Evolutionary conservation across 2,888 invertebrate species (phyloP), one percentile per base, ranked within the genome.

Genomic region (Heliconius ismenius): DNA sequence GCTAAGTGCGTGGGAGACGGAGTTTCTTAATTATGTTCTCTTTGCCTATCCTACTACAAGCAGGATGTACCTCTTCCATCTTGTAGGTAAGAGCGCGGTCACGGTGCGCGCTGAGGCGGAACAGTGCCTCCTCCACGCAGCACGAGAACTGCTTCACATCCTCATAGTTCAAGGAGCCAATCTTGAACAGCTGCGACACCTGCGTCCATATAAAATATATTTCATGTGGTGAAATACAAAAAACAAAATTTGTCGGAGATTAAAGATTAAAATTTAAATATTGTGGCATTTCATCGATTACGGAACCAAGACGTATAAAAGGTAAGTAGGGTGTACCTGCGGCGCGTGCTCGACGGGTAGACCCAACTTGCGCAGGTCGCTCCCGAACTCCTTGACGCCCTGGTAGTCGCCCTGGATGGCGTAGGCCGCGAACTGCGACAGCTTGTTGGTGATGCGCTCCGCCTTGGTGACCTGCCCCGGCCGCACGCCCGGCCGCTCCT

Each of bases 311-410:
- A 65, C 36, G 11, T 36, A 1, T 65, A 4, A 28, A 7, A 10
- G 64, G 9, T 58, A 11, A 49, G 7, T 49, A 13, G 26, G 7
- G 15, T 13, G 72, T 86, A 96, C 96, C 95, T 98, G 98, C 2
- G 99, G 99, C 1, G 99, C 98, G 90, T 99, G 99, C 89, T 99
- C 99, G 0, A 99, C 97, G 0, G 99, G 99, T 84, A 98, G 95
- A 24, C 99, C 99, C 36, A 99, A 95, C 90, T 99, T 99, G 86
- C 97, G 97, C 83, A 98, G 94, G 92, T 98, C 98, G 86, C 98
- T 98, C 80, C 98, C 98, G 86, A 98, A 98, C 91, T 98, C 98
- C 90, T 98, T 98, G 78, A 98, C 98, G 10, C 98, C 98, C 90
- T 98, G 97, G 89, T 98, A 98, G 92, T 98, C 98, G 24, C 98